phyloP scores from a whole-genome alignment of 2,888 invertebrate genomes.

The Agriopis aurantiaria region DNA sequence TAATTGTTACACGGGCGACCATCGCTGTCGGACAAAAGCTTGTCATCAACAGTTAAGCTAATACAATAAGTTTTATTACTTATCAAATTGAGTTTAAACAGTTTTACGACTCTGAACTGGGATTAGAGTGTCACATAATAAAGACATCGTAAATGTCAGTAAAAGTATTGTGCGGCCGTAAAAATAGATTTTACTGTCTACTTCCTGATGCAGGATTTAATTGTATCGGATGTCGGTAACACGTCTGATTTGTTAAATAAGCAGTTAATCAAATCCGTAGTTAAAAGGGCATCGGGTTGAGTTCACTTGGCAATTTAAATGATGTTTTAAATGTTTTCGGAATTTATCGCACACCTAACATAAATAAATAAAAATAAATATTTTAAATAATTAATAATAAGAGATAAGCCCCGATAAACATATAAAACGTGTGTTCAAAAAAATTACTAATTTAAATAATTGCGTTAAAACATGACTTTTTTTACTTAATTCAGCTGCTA shows the following conservation, averaged over 20 bases:
- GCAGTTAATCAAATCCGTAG: neutral
- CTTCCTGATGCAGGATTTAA: constrained; percentile 30
- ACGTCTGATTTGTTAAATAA: constrained; percentile 13
- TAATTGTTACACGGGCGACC: neutral
- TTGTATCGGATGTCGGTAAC: constrained; percentile 29
- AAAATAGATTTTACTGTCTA: constrained; percentile 36
- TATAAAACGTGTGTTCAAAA: no score
- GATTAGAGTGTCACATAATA: constrained; percentile 44
- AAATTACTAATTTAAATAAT: no score
- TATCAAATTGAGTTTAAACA: constrained; percentile 43
- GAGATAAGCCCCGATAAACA: no score
- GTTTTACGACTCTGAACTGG: constrained; percentile 38
- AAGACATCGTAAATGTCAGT: constrained; percentile 44
- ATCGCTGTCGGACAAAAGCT: constrained; percentile 10
- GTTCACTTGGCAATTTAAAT: neutral
- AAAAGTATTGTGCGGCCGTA: constrained; percentile 25
- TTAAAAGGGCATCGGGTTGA: neutral
- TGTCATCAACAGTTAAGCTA: constrained; percentile 26
- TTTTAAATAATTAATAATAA: no score
- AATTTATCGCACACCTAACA: no score
- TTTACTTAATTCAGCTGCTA: no score
- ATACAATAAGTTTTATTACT: constrained; percentile 42
- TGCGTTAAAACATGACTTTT: no score
- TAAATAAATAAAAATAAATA: no score
- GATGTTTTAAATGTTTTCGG: no score